Evolutionary conservation across 1,140 invertebrate genomes (phyloP), one percentile per base, ranked within the genome.

Genomic region (Teleopsis dalmanni): DNA sequence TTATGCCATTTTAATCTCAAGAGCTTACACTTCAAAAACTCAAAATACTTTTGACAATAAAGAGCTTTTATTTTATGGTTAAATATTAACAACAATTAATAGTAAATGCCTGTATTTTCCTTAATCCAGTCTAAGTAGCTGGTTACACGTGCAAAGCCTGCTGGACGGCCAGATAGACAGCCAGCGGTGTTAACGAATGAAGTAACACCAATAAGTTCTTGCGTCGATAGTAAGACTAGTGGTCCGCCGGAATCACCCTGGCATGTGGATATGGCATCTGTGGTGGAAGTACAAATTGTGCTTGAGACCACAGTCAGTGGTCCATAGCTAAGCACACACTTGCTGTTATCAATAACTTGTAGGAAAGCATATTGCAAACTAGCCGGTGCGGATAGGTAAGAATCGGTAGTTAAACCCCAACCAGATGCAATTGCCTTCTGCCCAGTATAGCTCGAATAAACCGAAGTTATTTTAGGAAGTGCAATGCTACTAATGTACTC

Each of bases 121-220:
- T 65, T 47, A 47, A 79, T 76, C 79, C 79, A 81, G 42, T 64
- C 57, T 22, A 76, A 57, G 65, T 72, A 80, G 50, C 57, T 70
- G 36, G 74, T 76, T 16, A 77, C 61, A 52, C 77, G 71, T 9
- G 76, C 75, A 57, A 72, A 78, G 1, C 70, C 76, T 50, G 72
- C 76, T 13, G 78, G 77, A 47, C 65, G 59, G 13, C 66, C 71
- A 3, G 58, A 53, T 50, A 73, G 68, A 57, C 78, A 80, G 11
- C 76, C 76, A 14, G 60, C 48, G 16, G 55, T 45, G 16, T 68
- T 66, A 29, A 73, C 76, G 55, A 78, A 80, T 14, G 77, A 79
- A 21, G 72, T 75, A 21, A 79, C 58, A 55, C 78, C 78, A 47
- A 79, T 55, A 42, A 56, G 56, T 6, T 55, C 41, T 47, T 58